phyloP scores from a whole-genome alignment of 1,140 invertebrate species.

The Temnothorax curvispinosus region DNA sequence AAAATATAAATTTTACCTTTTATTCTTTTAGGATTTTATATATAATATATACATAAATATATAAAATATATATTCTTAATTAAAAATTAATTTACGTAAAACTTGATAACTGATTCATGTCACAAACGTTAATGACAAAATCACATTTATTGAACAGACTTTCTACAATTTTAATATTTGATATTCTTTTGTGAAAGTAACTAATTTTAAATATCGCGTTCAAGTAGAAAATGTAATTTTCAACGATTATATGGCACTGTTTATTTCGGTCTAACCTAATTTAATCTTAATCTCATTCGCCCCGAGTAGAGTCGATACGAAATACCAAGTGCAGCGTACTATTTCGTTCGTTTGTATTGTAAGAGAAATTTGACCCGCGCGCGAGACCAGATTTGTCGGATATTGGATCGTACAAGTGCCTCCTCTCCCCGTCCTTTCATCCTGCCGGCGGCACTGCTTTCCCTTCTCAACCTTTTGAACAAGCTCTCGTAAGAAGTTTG shows the following conservation, averaged over 20 bases:
- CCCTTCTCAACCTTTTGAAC: slow-evolving; percentile 19
- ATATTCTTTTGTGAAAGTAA: too few relatives aligned
- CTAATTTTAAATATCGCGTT: not conserved
- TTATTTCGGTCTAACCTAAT: slow-evolving; percentile 26
- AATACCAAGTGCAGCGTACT: not conserved
- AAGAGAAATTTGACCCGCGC: slow-evolving; percentile 58
- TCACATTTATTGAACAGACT: not conserved
- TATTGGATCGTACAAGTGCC: slow-evolving; percentile 71
- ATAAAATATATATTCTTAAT: not conserved
- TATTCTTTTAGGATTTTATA: not conserved
- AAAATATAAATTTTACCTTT: not conserved
- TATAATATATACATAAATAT: not conserved
- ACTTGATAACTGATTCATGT: not conserved
- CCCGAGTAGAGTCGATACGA: not conserved
- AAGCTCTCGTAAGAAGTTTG: slow-evolving; percentile 65
- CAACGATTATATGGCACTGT: not conserved
- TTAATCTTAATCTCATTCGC: not conserved
- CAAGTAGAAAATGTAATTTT: not conserved
- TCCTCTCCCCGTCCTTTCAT: slow-evolving; percentile 51
- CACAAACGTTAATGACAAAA: not conserved
- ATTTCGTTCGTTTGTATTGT: slow-evolving; percentile 21
- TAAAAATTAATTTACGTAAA: not conserved
- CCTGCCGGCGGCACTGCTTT: slow-evolving; percentile 37
- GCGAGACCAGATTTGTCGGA: slow-evolving; percentile 56
- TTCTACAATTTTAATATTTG: not conserved